Conservation (phyloP, 1,140 invertebrate genomes). For the Cydia splendana region DNA sequence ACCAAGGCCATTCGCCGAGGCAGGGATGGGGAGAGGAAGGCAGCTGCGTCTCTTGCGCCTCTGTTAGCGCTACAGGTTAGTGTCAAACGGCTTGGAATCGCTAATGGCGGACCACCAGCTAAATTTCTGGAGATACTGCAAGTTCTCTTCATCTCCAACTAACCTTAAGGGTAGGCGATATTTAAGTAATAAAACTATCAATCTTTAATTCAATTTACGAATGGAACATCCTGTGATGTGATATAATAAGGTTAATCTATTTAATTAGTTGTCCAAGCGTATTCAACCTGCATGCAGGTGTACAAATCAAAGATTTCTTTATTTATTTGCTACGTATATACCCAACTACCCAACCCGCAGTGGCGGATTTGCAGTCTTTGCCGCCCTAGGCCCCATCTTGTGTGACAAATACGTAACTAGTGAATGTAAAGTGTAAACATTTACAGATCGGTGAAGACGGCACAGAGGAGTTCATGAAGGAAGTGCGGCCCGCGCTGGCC, state of each 20-base stretch:
- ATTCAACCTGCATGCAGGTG: too few relatives aligned
- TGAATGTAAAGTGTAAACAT: conserved; percentile 21
- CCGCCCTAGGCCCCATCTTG: too few relatives aligned
- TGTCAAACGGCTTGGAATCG: background rate
- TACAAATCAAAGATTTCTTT: too few relatives aligned
- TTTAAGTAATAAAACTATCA: too few relatives aligned
- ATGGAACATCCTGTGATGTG: too few relatives aligned
- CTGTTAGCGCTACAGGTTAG: conserved; percentile 91
- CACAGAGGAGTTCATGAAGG: conserved; percentile 62
- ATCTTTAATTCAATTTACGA: too few relatives aligned
- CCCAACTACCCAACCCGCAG: background rate
- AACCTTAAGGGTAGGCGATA: too few relatives aligned
- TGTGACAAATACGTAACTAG: background rate
- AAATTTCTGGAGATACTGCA: background rate
- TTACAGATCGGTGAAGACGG: conserved; percentile 70
- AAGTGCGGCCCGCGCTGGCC: conserved; percentile 65
- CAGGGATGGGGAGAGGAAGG: conserved; percentile 87
- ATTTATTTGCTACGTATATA: too few relatives aligned
- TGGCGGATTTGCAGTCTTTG: too few relatives aligned
- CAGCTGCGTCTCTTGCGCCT: conserved; percentile 89
- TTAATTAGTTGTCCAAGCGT: too few relatives aligned
- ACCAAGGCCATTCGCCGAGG: conserved; percentile 91
- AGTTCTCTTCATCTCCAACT: too few relatives aligned
- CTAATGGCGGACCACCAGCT: background rate
- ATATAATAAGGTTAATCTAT: too few relatives aligned